Evolutionary conservation across 2,888 invertebrate species (phyloP), one percentile per base, ranked within the genome.

Genomic region (Tethea ocularis): DNA sequence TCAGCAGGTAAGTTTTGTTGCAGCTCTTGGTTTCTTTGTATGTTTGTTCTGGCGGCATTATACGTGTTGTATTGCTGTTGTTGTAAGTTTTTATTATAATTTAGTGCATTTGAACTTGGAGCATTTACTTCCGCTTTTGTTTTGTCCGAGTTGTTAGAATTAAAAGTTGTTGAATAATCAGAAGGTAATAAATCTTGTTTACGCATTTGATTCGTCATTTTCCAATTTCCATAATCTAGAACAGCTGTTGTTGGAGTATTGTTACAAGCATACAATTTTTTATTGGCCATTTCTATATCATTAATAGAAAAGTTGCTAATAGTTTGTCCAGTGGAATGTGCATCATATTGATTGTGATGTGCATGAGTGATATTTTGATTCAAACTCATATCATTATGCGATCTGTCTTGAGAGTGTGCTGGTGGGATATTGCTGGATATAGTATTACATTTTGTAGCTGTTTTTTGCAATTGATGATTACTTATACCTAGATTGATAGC

Each of bases 181-280:
- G 91, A 86, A 0, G 90, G 86, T 58, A 88, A 63, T 33, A 89
- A 70, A 8, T 91, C 91, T 62, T 82, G 84, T 72, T 90, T 90
- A 10, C 91, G 79, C 60, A 84, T 78, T 72, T 83, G 89, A 67
- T 79, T 89, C 15, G 83, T 61, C 66, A 88, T 80, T 70, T 91
- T 92, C 91, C 91, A 92, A 67, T 88, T 91, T 17, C 90, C 91
- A 64, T 90, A 92, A 69, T 92, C 89, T 51, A 91, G 70, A 5
- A 87, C 86, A 46, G 83, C 68, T 6, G 82, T 66, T 10, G 87
- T 67, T n/a, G 87, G 56, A n/a, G 82, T 63, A 1, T 83, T 64
- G 65, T 79, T 89, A 67, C 86, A 81, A 20, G 85, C 74, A 72
- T 87, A 93, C 15, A 92, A 68, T 66, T 92, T 93, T 62, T 92